phyloP scores from a whole-genome alignment of 2,888 invertebrate genomes.

The Selenia dentaria region DNA sequence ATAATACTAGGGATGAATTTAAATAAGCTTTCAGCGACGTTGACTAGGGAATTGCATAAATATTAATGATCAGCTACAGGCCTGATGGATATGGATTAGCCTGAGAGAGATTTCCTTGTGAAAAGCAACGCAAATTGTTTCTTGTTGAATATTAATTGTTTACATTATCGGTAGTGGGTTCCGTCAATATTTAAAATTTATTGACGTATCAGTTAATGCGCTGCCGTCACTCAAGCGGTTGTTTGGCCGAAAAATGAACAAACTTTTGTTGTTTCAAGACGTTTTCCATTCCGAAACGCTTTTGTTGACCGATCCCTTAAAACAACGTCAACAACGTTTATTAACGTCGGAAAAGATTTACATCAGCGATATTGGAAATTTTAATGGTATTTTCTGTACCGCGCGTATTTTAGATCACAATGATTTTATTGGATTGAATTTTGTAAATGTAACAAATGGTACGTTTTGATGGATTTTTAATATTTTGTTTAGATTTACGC shows the following conservation, averaged over 20 bases:
- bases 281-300: conserved; percentile 29
- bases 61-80: conserved; percentile 71
- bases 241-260: conserved; percentile 37
- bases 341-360: conserved; percentile 23
- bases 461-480: too few relatives aligned
- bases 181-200: conserved; percentile 46
- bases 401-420: neutral
- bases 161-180: conserved; percentile 13
- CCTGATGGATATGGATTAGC: conserved; percentile 69
- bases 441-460: neutral
- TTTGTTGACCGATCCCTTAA: conserved; percentile 31
- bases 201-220: conserved; percentile 54
- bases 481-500: too few relatives aligned
- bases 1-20: conserved; percentile 73
- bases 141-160: conserved; percentile 32
- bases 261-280: conserved; percentile 35
- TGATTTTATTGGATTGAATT: neutral
- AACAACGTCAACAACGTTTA: conserved; percentile 26
- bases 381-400: conserved; percentile 17
- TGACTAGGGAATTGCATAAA: conserved; percentile 73
- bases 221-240: conserved; percentile 48
- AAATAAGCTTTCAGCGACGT: conserved; percentile 74
- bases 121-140: conserved; percentile 24
- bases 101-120: conserved; percentile 25
- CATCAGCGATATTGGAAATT: conserved; percentile 12